Base-by-base conservation (phyloP, 1,140 invertebrate species). In the Leguminivora glycinivorella region DNA sequence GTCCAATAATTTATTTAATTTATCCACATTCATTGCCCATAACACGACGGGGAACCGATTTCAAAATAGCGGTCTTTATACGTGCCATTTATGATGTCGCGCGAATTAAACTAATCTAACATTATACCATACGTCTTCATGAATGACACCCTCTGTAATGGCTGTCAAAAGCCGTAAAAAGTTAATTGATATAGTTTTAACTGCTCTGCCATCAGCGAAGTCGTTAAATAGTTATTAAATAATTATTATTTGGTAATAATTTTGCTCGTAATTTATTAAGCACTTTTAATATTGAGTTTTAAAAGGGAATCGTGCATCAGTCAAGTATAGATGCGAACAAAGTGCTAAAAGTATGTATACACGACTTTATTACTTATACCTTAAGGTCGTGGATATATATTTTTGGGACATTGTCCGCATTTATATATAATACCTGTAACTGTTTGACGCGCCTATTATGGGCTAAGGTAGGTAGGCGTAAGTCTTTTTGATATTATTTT, bases 211-310 rank as follows among this genome's bases (percentile, higher is more conserved):
- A 31, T 63, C n/a, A 63, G 17, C 58, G 14, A 31, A 52, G 6
- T 52, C 58, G 25, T 63, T 31, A 63, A 29, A 63, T 52, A 52
- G n/a, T 63, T 31, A 29, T 63, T 63, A 63, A 63, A 63, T 63
- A 63, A 29, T 63, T 63, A 63, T 63, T 63, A 63, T 31, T 63
- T 22, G 58, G 58, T 63, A 26, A 29, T 63, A 29, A 63, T 63
- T 17, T 14, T 5, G 26, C 26, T 29, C 17, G 9, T 63, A 29
- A 29, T 34, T 63, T 63, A 63, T 31, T 60, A 2, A 52, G 17
- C n/a, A 52, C 47, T 22, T 52, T 22, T 6, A 52, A 10, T 19
- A 52, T 22, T 43, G 47, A 22, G 47, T 7, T 17, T 19, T 47
- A 17, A 4, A 47, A 22, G 40, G 5, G 17, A 43, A 43, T 5